These are phyloP conservation scores for Drosophila lutescens DNA, from an alignment of 2,888 invertebrate species.

Conservation along the genomic window DNA sequence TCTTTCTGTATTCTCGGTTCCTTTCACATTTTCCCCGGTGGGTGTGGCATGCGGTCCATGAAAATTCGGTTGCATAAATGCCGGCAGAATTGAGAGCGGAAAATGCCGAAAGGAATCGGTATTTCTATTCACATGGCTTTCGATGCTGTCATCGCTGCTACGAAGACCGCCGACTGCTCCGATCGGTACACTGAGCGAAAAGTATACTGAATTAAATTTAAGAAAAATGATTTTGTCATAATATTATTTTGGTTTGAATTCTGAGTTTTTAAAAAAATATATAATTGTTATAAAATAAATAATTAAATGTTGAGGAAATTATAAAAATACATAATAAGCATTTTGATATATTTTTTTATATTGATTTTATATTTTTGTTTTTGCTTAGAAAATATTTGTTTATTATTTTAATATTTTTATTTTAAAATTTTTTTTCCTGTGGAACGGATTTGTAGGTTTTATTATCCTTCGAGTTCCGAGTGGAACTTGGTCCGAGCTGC, in stretches of 20 bases:
- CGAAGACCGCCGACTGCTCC: not conserved
- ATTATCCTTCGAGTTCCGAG: slow-evolving; percentile 12
- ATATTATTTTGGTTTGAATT: too few species aligned
- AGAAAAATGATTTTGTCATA: too few species aligned
- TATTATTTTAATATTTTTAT: too few species aligned
- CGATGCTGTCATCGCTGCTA: slow-evolving; percentile 68
- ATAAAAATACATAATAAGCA: too few species aligned
- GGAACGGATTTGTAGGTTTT: not conserved
- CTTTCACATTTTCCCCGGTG: slow-evolving; percentile 41
- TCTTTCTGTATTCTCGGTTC: not conserved
- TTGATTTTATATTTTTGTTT: not conserved
- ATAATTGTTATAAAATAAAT: too few species aligned
- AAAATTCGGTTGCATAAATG: slow-evolving; percentile 47
- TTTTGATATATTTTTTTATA: not conserved
- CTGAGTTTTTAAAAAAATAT: too few species aligned
- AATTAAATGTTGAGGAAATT: too few species aligned
- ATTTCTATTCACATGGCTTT: slow-evolving; percentile 52
- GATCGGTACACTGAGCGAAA: not conserved
- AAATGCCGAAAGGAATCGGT: slow-evolving; percentile 8
- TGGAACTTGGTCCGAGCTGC: slow-evolving; percentile 28
- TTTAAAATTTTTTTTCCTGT: not conserved
- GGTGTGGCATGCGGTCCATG: slow-evolving; percentile 68
- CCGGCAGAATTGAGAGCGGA: slow-evolving; percentile 5
- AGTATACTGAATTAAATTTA: too few species aligned
- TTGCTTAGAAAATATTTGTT: too few species aligned